A percentile compares a stretch with the other conserved stretches of the same genome.
phyloP scores from a whole-genome alignment of 2,888 invertebrate species.

The Hirtodrosophila trivittata region DNA sequence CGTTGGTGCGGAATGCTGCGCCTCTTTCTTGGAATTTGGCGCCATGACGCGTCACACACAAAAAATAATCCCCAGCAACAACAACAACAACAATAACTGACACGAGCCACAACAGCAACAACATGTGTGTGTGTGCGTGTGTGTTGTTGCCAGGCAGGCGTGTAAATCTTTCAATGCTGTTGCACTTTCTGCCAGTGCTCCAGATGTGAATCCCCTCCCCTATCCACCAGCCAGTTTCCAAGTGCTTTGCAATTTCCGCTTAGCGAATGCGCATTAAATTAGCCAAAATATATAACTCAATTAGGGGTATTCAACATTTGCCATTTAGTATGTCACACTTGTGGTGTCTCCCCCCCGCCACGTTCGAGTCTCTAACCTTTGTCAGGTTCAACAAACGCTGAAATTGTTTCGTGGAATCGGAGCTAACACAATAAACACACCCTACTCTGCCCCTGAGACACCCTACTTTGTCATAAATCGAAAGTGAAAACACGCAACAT shows the following conservation, averaged over 20 bases:
- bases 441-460: background rate
- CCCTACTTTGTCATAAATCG: slow-evolving; percentile 34
- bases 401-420: background rate
- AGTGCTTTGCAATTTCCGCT: slow-evolving; percentile 56
- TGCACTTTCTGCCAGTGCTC: slow-evolving; percentile 45
- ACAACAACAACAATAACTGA: slow-evolving; percentile 9
- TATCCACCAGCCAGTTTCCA: slow-evolving; percentile 14
- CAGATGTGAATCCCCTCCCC: slow-evolving; percentile 54
- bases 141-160: slow-evolving; percentile 20
- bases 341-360: background rate
- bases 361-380: background rate
- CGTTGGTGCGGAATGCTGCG: slow-evolving; percentile 61
- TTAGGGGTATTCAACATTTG: slow-evolving; percentile 29
- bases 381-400: slow-evolving; percentile 35
- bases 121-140: background rate
- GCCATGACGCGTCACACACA: slow-evolving; percentile 69
- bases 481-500: slow-evolving; percentile 71
- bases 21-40: slow-evolving; percentile 72
- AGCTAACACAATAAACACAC: background rate
- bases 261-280: slow-evolving; percentile 39
- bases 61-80: slow-evolving; percentile 45
- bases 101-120: slow-evolving; percentile 25
- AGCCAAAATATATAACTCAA: slow-evolving; percentile 35
- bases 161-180: slow-evolving; percentile 67
- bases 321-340: slow-evolving; percentile 7